Conservation (phyloP, 2,797 vertebrate genomes). For the Sarcoramphus papa region DNA sequence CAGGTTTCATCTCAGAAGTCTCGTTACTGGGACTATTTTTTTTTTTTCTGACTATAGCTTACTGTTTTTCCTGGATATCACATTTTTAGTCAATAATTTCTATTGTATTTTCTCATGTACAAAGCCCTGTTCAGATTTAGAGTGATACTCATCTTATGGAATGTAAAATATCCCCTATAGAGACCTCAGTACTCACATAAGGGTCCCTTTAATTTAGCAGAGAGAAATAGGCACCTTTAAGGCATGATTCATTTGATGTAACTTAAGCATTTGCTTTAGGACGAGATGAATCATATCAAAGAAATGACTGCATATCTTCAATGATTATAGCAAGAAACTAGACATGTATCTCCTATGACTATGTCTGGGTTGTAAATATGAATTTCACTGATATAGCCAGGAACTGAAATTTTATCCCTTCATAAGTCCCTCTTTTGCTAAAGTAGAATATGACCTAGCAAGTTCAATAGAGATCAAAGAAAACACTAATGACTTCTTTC, state of each 20-base stretch:
- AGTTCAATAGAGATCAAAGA: background rate
- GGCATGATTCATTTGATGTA: background rate
- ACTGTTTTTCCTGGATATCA: background rate
- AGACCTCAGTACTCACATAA: background rate
- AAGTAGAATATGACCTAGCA: background rate
- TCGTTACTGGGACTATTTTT: background rate
- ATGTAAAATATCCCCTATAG: background rate
- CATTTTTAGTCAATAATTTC: background rate
- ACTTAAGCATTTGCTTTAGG: background rate
- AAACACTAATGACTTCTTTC: background rate
- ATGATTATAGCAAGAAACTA: background rate
- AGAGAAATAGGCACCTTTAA: background rate
- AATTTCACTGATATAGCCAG: background rate
- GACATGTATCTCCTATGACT: background rate
- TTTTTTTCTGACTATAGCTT: background rate
- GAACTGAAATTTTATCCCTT: background rate
- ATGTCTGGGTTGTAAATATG: background rate
- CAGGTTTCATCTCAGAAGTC: background rate
- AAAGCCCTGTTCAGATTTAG: background rate
- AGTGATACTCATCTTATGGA: background rate
- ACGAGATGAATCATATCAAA: constrained; percentile 4
- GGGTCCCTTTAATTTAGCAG: background rate
- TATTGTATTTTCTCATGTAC: background rate
- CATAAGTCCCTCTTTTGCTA: background rate
- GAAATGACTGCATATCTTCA: background rate